Conservation (phyloP, 2,797 vertebrate species). For the Hyperoplus lanceolatus region DNA sequence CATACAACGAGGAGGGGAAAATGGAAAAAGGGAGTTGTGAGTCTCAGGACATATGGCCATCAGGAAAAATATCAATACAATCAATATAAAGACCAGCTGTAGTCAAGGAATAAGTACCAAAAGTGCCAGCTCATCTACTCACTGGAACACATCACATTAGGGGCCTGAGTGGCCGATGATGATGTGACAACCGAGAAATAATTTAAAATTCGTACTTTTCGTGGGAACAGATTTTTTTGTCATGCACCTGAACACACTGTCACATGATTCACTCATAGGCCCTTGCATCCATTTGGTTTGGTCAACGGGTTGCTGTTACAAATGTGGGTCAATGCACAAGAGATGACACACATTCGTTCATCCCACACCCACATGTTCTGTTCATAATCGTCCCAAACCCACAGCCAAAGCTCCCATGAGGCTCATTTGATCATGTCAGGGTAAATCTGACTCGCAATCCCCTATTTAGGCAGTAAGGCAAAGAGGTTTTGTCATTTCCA, state of each 20-base stretch:
- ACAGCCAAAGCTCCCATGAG: neutral
- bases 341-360: conserved; percentile 7
- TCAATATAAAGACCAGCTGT: conserved; percentile 53
- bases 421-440: neutral
- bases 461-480: too few species aligned
- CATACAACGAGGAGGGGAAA: neutral
- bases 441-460: conserved; percentile 8
- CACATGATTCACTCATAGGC: conserved; percentile 8
- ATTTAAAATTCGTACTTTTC: neutral
- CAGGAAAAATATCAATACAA: conserved; percentile 52
- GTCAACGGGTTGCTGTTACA: neutral
- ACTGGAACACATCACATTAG: neutral
- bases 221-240: conserved; percentile 1
- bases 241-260: neutral
- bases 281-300: neutral
- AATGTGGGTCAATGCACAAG: conserved; percentile 54
- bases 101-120: conserved; percentile 1
- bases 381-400: conserved; percentile 11
- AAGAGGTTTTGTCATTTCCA: neutral
- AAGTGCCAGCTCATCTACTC: conserved; percentile 6
- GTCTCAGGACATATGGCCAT: conserved; percentile 9
- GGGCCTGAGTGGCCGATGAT: neutral
- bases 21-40: neutral
- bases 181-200: neutral
- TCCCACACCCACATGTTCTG: neutral